Evolutionary conservation across 2,888 invertebrate species (phyloP), one percentile per base, ranked within the genome.

Genomic region (Phoenoteleia sp.): DNA sequence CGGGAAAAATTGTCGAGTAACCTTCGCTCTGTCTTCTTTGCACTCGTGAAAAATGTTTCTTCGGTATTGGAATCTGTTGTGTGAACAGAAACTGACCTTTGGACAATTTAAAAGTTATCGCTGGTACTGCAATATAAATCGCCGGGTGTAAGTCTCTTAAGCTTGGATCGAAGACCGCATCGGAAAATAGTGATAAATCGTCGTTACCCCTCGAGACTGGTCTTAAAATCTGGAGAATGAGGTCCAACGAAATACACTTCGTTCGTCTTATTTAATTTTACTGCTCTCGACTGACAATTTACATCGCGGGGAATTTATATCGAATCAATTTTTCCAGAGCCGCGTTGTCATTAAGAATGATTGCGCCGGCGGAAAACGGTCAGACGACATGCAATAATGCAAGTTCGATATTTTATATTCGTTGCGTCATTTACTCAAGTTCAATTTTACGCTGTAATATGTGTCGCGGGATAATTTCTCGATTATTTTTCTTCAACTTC

Each of bases 101-200:
- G 39, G 13, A 67, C 23, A 52, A 52, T 36, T 67, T 39, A 4
- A 36, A 23, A 67, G 52, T 52, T 67, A 67, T 52, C 15, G 52
- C 17, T 13, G 67, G 27, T 15, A 7, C 15, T 1, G 52, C 45
- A 2, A 39, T 17, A 67, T 67, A 67, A 67, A 52, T 52, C 17
- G 39, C 7, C 13, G 45, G 2, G 23, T 3, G 66, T 66, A 49
- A 66, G 67, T 54, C 54, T 17, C 13, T 39, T 42, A 56, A 29
- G 39, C 25, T 23, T 4, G 39, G 23, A 11, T 36, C 17, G 67
- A 54, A 29, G 45, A 66, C 21, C 21, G 4, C 42, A 42, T 56
- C 9, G 42, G 42, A 47, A 45, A 71, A 45, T 29, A 56, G 19
- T 19, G 45, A 45, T 69, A 69, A 69, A 69, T 69, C 17, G 42